phyloP scores from a whole-genome alignment of 2,113 vertebrate genomes.

The Ceyx margarethae region DNA sequence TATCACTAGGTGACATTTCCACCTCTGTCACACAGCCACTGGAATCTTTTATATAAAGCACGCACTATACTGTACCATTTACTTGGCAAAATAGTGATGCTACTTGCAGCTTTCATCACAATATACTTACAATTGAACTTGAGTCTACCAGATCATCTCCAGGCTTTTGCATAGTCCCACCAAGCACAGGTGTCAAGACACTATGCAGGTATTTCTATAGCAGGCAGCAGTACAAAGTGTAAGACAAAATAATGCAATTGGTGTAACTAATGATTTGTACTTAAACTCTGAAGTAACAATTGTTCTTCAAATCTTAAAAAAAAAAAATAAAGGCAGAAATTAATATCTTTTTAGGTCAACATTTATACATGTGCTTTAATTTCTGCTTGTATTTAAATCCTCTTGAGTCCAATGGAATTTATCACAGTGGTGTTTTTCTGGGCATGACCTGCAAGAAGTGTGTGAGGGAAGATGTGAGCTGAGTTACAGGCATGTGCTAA shows the following conservation, averaged over 20 bases:
- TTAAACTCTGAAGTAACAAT: neutral
- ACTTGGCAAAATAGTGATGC: neutral
- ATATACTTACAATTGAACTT: neutral
- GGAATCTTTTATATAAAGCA: neutral
- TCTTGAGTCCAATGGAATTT: neutral
- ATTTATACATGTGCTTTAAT: neutral
- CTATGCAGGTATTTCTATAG: neutral
- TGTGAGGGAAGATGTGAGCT: neutral
- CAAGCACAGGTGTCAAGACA: neutral
- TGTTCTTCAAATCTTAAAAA: neutral
- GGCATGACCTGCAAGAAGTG: neutral
- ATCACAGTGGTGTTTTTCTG: neutral
- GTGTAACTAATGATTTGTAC: neutral
- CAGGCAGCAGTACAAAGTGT: neutral
- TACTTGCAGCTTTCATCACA: neutral
- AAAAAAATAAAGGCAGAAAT: neutral
- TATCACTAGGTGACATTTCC: neutral
- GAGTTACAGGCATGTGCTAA: neutral
- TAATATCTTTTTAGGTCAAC: neutral
- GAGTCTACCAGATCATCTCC: neutral
- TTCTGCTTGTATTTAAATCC: neutral
- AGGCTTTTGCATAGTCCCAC: neutral
- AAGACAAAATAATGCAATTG: neutral
- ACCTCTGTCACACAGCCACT: neutral
- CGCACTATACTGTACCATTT: neutral